phyloP scores from a whole-genome alignment of 1,140 invertebrate genomes.

The Brachionus angularis region DNA sequence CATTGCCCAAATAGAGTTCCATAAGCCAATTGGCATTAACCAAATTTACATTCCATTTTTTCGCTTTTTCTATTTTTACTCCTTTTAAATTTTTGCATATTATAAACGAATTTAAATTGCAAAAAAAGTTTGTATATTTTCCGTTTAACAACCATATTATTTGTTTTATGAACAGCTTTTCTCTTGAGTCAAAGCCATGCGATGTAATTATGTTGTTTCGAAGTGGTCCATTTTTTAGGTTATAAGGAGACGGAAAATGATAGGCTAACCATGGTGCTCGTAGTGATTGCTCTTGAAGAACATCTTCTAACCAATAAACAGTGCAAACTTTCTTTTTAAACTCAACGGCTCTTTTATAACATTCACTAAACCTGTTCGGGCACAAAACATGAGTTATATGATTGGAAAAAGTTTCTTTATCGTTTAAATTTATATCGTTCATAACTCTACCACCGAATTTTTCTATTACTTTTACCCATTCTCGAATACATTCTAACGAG shows the following conservation, averaged over 20 bases:
- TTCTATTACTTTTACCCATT: slow-evolving; percentile 19
- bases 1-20: slow-evolving; percentile 36
- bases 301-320: slow-evolving; percentile 42
- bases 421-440: not conserved
- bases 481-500: slow-evolving; percentile 2
- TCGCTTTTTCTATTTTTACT: slow-evolving; percentile 3
- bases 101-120: slow-evolving; percentile 20
- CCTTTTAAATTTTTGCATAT: slow-evolving; percentile 12
- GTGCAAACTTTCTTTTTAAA: not conserved
- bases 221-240: slow-evolving; percentile 3
- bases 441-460: slow-evolving; percentile 3
- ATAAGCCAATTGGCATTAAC: slow-evolving; percentile 42
- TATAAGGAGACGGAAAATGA: slow-evolving; percentile 30
- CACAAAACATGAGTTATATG: slow-evolving; percentile 37
- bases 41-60: not conserved
- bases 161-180: slow-evolving; percentile 19
- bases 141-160: slow-evolving; percentile 26
- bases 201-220: slow-evolving; percentile 7
- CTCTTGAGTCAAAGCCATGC: slow-evolving; percentile 12
- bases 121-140: slow-evolving; percentile 26
- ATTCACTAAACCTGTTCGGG: slow-evolving; percentile 6
- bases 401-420: not conserved
- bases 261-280: slow-evolving; percentile 35
- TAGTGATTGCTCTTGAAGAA: slow-evolving; percentile 16
- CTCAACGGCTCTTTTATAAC: slow-evolving; percentile 18